Conservation (phyloP, 2,797 vertebrate genomes). For the Nannoperca australis region DNA sequence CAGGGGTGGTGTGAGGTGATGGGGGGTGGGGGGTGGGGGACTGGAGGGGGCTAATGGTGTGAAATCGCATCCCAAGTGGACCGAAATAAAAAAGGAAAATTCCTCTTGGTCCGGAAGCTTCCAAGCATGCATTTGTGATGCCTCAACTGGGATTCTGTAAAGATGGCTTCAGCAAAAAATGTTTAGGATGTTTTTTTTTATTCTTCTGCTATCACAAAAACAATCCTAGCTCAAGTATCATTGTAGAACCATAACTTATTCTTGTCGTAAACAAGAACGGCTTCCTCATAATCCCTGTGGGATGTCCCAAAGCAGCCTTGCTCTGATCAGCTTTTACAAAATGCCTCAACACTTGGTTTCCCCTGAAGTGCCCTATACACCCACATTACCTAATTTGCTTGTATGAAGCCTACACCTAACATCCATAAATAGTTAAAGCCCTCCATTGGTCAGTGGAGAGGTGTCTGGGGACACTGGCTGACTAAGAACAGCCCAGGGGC, state of each 20-base stretch:
- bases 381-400: constrained; percentile 54
- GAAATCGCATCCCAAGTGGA: constrained; percentile 76
- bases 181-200: neutral
- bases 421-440: constrained; percentile 73
- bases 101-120: constrained; percentile 66
- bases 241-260: neutral
- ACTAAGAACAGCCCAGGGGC: constrained; percentile 77
- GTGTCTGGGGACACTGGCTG: constrained; percentile 73
- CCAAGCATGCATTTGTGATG: constrained; percentile 50
- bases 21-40: no score
- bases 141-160: constrained; percentile 43
- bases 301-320: constrained; percentile 11
- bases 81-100: constrained; percentile 70
- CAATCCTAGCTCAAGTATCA: neutral
- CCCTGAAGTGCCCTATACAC: constrained; percentile 28
- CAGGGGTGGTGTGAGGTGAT: constrained; percentile 71
- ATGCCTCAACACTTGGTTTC: constrained; percentile 51
- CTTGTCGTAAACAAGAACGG: constrained; percentile 2
- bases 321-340: constrained; percentile 35
- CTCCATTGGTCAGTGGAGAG: constrained; percentile 69
- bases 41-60: constrained; percentile 73
- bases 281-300: neutral
- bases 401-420: constrained; percentile 49
- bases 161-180: constrained; percentile 25
- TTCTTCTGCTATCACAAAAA: constrained; percentile 12